These are phyloP conservation scores for Pammene aurita DNA, from an alignment of 2,888 invertebrate genomes.

Conservation along the genomic window DNA sequence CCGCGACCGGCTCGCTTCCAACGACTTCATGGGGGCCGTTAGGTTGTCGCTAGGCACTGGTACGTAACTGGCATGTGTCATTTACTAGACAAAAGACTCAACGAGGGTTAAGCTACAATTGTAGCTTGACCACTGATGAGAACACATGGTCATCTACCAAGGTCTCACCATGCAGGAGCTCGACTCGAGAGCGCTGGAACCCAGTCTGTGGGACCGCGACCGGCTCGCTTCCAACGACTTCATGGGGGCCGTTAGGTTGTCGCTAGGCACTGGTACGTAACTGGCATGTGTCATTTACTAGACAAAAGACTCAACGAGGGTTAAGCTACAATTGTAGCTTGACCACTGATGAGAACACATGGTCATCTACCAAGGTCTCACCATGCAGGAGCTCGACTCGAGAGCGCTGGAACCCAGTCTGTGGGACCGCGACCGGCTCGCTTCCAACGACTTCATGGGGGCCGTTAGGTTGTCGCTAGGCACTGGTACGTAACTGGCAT, in stretches of 20 bases:
- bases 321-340: too few relatives aligned
- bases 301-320: too few relatives aligned
- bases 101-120: too few relatives aligned
- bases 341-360: constrained; percentile 97
- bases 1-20: constrained; percentile 95
- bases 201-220: constrained; percentile 98
- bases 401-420: constrained; percentile 97
- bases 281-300: background rate
- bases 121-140: too few relatives aligned
- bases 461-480: too few relatives aligned
- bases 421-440: constrained; percentile 97
- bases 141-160: constrained; percentile 94
- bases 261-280: constrained; percentile 91
- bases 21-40: constrained; percentile 97
- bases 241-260: constrained; percentile 95
- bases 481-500: too few relatives aligned
- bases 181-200: constrained; percentile 91
- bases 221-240: constrained; percentile 97
- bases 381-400: constrained; percentile 91
- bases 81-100: constrained; percentile 82
- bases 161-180: constrained; percentile 92
- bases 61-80: constrained; percentile 62
- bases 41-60: constrained; percentile 95
- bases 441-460: too few relatives aligned
- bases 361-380: constrained; percentile 94